A percentile compares a stretch with the other conserved stretches of the same genome.
Conservation (phyloP, 2,797 vertebrate genomes). For the Bradypus variegatus region DNA sequence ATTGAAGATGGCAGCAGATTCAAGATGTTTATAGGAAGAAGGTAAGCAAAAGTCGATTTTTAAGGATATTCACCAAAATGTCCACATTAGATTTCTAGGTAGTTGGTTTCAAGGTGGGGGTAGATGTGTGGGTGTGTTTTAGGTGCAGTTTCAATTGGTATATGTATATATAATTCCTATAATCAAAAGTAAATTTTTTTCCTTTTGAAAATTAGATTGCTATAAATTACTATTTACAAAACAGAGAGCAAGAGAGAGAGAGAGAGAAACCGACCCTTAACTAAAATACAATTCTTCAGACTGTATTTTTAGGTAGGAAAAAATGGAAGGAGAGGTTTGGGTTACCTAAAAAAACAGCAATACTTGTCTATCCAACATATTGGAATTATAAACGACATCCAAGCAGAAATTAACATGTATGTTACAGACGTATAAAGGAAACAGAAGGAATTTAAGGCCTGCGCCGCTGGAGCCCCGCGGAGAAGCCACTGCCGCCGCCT, state of each 20-base stretch:
- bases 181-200: conserved; percentile 17
- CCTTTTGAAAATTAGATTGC: neutral
- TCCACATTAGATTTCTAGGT: neutral
- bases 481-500: too few relatives aligned
- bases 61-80: conserved; percentile 1
- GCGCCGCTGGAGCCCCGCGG: too few relatives aligned
- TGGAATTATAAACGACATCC: neutral
- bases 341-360: neutral
- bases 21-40: neutral
- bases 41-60: neutral
- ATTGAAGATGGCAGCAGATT: neutral
- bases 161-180: neutral
- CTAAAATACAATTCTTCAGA: neutral
- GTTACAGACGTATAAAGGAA: neutral
- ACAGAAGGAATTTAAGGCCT: too few relatives aligned
- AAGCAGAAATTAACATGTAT: neutral
- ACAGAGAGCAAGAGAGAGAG: neutral
- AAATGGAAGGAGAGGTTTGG: neutral
- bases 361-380: neutral
- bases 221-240: neutral
- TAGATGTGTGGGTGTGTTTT: neutral
- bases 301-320: neutral
- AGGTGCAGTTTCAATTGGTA: neutral
- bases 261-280: neutral
- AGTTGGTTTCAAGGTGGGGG: neutral